Conservation (phyloP, 1,140 invertebrate species). For the Yoshiicerus persimilis region DNA sequence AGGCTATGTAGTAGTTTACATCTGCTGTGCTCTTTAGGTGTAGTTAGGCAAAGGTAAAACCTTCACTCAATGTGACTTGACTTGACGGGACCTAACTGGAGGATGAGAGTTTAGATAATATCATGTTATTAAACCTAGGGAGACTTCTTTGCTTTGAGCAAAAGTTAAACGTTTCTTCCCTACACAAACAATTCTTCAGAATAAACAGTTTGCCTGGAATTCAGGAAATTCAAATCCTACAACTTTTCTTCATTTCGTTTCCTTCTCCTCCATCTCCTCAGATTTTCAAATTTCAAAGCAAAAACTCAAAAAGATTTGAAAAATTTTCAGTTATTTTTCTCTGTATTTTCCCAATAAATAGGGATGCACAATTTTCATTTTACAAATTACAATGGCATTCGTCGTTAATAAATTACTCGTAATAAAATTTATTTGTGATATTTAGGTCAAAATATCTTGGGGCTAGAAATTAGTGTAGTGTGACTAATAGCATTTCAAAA, state of each 20-base stretch:
- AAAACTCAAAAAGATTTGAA: too few species aligned
- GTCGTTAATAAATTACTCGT: too few species aligned
- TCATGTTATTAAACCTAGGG: background rate
- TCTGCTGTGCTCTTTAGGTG: background rate
- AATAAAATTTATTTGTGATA: too few species aligned
- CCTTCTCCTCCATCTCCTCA: background rate
- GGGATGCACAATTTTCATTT: too few species aligned
- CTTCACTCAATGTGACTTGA: background rate
- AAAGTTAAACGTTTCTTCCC: background rate
- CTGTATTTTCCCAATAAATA: too few species aligned
- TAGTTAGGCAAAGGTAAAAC: background rate
- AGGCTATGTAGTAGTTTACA: background rate
- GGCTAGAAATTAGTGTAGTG: too few species aligned
- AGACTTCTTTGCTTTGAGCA: background rate
- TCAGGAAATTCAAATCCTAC: background rate
- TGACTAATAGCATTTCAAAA: too few species aligned
- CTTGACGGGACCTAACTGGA: background rate
- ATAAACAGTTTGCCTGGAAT: background rate
- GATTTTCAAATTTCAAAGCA: background rate
- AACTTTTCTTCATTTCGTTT: background rate
- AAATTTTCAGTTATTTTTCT: too few species aligned
- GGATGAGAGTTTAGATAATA: conserved; percentile 3
- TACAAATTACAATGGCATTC: too few species aligned
- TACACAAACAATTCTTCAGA: background rate
- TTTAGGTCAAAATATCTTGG: too few species aligned